Evolutionary conservation across 2,888 invertebrate species (phyloP).

Genomic region (Nipponacmea schrenckii): DNA sequence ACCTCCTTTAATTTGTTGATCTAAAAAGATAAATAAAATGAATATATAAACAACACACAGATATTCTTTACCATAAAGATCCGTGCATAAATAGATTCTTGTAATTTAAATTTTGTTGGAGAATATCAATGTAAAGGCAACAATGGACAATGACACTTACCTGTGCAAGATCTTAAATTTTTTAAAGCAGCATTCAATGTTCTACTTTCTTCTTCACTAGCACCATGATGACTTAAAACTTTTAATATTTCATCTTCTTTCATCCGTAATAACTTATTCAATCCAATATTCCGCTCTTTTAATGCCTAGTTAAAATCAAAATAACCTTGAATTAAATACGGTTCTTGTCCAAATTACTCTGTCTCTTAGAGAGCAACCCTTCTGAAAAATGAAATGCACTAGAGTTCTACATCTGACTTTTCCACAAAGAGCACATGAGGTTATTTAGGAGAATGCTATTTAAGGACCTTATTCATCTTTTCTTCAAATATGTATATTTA

Average conservation of each 20-base stretch:
- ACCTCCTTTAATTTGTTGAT: conserved; percentile 74
- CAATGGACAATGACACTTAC: conserved; percentile 68
- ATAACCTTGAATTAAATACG: background rate
- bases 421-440: too few species aligned
- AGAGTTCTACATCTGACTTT: too few species aligned
- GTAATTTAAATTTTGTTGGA: background rate
- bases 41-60: too few species aligned
- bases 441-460: too few species aligned
- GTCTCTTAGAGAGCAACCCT: too few species aligned
- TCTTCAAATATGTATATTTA: too few species aligned
- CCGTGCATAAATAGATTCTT: conserved; percentile 1
- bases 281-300: conserved; percentile 68
- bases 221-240: conserved; percentile 76
- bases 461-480: too few species aligned
- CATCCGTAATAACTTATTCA: conserved; percentile 86
- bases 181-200: conserved; percentile 85
- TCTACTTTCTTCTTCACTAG: conserved; percentile 83
- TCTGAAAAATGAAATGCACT: too few species aligned
- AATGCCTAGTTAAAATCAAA: conserved; percentile 70
- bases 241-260: conserved; percentile 84
- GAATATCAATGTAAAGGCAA: background rate
- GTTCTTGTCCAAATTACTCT: too few species aligned
- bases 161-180: conserved; percentile 86
- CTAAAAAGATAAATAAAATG: conserved; percentile 64
- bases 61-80: too few species aligned